Evolutionary conservation across 2,888 invertebrate genomes (phyloP).

Genomic region (Teleiodes luculella): DNA sequence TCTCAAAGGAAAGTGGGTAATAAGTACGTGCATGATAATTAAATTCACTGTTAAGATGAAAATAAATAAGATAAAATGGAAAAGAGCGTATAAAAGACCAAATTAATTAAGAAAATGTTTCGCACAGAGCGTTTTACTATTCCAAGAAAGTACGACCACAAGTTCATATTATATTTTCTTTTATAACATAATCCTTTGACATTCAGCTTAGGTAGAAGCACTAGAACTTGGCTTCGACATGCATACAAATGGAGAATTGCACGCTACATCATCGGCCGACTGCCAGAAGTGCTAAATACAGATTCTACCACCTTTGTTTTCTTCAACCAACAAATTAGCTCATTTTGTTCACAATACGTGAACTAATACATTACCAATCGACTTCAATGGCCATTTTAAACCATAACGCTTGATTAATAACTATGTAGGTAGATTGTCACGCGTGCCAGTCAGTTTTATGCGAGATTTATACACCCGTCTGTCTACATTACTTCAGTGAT

Average conservation of each 20-base stretch:
- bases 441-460: constrained; percentile 2
- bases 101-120: background rate
- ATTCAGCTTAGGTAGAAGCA: constrained; percentile 17
- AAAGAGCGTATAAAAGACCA: constrained; percentile 8
- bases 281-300: constrained; percentile 19
- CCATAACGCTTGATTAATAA: constrained; percentile 23
- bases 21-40: no score
- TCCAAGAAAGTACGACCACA: background rate
- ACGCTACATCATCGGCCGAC: constrained; percentile 5
- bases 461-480: constrained; percentile 15
- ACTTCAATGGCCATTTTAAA: constrained; percentile 25
- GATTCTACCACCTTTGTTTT: constrained; percentile 21
- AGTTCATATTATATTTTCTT: background rate
- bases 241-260: constrained; percentile 9
- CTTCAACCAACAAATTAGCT: constrained; percentile 26
- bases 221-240: background rate
- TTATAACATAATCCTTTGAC: constrained; percentile 11
- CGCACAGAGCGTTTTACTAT: background rate
- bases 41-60: constrained; percentile 20
- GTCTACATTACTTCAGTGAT: constrained; percentile 12
- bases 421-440: constrained; percentile 12
- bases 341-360: constrained; percentile 26
- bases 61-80: constrained; percentile 19
- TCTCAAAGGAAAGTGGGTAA: background rate
- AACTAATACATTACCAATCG: constrained; percentile 24